Base-by-base conservation (phyloP, 2,113 vertebrate genomes). In the Columba janthina region DNA sequence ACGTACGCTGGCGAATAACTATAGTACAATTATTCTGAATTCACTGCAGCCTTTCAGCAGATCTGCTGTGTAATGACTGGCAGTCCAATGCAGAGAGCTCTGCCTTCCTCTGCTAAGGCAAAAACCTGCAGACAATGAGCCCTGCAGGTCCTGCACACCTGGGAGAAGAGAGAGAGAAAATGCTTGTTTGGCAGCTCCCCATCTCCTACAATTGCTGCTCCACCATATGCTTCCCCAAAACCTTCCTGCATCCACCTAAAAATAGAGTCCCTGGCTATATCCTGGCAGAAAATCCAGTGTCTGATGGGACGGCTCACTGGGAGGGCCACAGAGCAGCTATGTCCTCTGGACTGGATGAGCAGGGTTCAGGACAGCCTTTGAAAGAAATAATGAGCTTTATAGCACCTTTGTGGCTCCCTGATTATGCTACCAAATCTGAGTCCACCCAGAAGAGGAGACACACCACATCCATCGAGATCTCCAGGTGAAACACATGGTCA, bases 221-320 rank as follows among this genome's bases (percentile, higher is more conserved):
- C 1, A 4, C 67, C 67, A 71, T 32, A 3, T 10, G 17, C 16
- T 90, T 70, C 76, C 72, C 60, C 67, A 89, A 94, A 48, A 10
- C 31, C 46, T 74, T 60, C 46, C 57, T 56, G 76, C 4, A 3
- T 11, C 72, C 70, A 56, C 31, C 64, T 77, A n/a, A 74, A 71
- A 74, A 58, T 5, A 65, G 40, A 77, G 48, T 10, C 34, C 13
- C 46, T 17, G 29, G 56, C 11, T 69, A 44, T 64, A 19, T 6
- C 22, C 64, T 24, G 22, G 60, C 48, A n/a, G 32, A 42, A 74
- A 17, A 51, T 20, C 14, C 58, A 69, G 67, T 22, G 15, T 58
- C 62, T n/a, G 2, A 2, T 0, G 5, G 60, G 44, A 29, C 1
- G 1, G 19, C 46, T 8, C 2, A 8, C 17, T 46, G 25, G 31